A percentile compares a stretch with the other conserved stretches of the same genome.
Conservation (phyloP, 2,113 vertebrate species). For the Gila orcuttii region DNA sequence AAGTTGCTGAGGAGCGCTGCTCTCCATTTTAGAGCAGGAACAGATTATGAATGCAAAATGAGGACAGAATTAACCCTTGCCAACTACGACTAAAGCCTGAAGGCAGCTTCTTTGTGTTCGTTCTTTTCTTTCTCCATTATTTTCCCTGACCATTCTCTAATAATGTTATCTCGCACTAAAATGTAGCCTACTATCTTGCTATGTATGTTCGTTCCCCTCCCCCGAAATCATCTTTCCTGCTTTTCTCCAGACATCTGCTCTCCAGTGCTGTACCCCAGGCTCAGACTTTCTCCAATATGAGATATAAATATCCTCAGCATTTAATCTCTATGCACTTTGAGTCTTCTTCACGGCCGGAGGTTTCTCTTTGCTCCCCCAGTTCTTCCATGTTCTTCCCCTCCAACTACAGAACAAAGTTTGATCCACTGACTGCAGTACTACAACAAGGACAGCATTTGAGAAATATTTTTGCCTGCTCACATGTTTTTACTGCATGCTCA, state of each 20-base stretch:
- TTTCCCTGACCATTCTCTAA: slow-evolving; percentile 16
- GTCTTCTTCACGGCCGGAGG: slow-evolving; percentile 24
- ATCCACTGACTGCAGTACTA: neutral
- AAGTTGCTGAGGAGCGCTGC: slow-evolving; percentile 24
- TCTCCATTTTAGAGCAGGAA: slow-evolving; percentile 34
- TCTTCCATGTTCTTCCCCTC: slow-evolving; percentile 12
- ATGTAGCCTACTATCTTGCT: neutral
- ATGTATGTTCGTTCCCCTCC: neutral
- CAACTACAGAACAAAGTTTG: slow-evolving; percentile 1
- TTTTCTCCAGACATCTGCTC: slow-evolving; percentile 1
- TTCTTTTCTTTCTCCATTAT: slow-evolving; percentile 8
- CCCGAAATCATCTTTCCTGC: neutral
- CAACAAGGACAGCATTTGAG: neutral
- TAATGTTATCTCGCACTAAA: slow-evolving; percentile 15
- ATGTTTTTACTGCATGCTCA: neutral
- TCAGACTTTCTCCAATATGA: slow-evolving; percentile 18
- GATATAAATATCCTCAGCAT: slow-evolving; percentile 51
- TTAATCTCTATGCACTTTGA: slow-evolving; percentile 29
- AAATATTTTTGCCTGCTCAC: neutral
- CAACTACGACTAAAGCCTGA: neutral
- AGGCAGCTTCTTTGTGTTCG: neutral
- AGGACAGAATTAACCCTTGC: slow-evolving; percentile 24
- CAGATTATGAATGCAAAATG: slow-evolving; percentile 36
- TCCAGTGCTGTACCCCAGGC: slow-evolving; percentile 1
- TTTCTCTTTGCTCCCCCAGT: slow-evolving; percentile 20